Evolutionary conservation across 1,140 invertebrate genomes (phyloP), one percentile per base, ranked within the genome.

Genomic region (Hyles euphorbiae): DNA sequence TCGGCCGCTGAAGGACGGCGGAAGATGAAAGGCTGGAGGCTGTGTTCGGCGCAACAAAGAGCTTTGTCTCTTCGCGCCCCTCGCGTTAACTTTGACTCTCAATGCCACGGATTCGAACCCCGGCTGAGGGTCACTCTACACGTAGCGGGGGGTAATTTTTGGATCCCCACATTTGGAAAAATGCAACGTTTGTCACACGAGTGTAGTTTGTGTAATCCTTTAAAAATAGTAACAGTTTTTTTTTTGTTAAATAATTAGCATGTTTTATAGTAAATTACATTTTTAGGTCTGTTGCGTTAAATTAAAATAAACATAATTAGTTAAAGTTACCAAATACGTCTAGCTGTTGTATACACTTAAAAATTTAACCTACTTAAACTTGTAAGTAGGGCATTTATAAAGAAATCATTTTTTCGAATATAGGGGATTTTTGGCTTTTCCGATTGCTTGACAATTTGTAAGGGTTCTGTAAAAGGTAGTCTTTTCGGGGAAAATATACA

Each of bases 21-120:
- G 56, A 65, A 75, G 67, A 75, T 75, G 70, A 75, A 72, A 75
- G 67, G 71, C 65, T 55, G 58, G 58, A 53, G 65, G 54, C 61
- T 56, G 64, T 65, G 64, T 66, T 65, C 66, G 66, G 67, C 67
- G 65, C 70, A 63, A 70, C 68, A 73, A 70, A 73, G 68, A 58
- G 56, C 63, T 68, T 72, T 72, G 70, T 72, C 60, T 72, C 69
- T 60, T 65, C 63, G 58, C 68, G 50, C 67, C 67, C 55, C 60
- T 40, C 36, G 36, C 62, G 63, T 58, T 58, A 68, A 70, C 45
- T 71, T 67, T 58, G 62, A 59, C 60, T 68, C 57, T 54, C 53
- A 9, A 7, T 32, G 36, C 22, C n/a, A n/a, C 22, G 32, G 32
- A 22, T 47, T 33, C 32, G 44, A 56, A 52, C 32, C 47, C 22